These are phyloP conservation scores for Watsonalla binaria DNA, from an alignment of 2,888 invertebrate genomes.

Conservation along the genomic window DNA sequence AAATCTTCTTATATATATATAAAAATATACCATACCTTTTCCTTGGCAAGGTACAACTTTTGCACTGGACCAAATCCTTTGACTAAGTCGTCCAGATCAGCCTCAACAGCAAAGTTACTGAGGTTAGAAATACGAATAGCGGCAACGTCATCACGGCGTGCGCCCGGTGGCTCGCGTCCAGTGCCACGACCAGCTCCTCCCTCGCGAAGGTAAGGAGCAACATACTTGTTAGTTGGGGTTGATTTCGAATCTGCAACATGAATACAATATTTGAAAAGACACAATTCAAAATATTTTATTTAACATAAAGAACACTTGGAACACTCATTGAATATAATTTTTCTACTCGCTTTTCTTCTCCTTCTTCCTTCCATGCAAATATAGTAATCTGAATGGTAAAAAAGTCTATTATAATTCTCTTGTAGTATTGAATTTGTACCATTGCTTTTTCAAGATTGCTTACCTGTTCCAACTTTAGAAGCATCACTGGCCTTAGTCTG, in stretches of 20 bases:
- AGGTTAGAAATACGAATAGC: constrained; percentile 98
- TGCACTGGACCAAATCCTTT: constrained; percentile 95
- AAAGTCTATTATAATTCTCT: too few relatives aligned
- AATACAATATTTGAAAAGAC: not conserved
- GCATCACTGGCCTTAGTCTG: constrained; percentile 79
- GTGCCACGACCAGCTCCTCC: constrained; percentile 87
- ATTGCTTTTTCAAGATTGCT: not conserved
- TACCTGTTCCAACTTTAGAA: constrained; percentile 54
- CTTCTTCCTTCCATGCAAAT: too few relatives aligned
- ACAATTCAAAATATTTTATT: not conserved
- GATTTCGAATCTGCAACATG: constrained; percentile 53
- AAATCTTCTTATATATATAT: too few relatives aligned
- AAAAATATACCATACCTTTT: constrained; percentile 76
- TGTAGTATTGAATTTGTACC: too few relatives aligned
- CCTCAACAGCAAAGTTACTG: constrained; percentile 96
- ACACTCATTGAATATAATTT: too few relatives aligned
- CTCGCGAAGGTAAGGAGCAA: constrained; percentile 93
- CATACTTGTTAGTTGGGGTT: constrained; percentile 83
- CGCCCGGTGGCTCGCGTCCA: constrained; percentile 81
- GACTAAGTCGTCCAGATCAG: constrained; percentile 97
- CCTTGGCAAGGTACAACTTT: constrained; percentile 97
- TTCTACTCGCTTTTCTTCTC: too few relatives aligned
- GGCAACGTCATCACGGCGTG: constrained; percentile 88
- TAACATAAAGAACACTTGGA: too few relatives aligned
- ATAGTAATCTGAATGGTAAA: too few relatives aligned